phyloP scores from a whole-genome alignment of 2,888 invertebrate species.

The Zele albiditarsus region DNA sequence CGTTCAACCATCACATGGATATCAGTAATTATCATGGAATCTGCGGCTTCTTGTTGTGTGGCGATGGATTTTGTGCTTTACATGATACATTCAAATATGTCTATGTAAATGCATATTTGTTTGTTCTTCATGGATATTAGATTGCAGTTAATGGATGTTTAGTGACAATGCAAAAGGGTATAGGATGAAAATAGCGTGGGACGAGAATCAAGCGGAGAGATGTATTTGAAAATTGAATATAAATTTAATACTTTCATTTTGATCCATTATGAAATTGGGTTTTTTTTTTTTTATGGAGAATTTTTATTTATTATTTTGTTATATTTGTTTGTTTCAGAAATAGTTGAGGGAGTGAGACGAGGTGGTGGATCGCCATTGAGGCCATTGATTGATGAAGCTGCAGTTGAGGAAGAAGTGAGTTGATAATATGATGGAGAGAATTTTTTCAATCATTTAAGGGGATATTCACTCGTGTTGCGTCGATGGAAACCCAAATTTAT shows the following conservation, averaged over 20 bases:
- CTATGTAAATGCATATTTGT: background rate
- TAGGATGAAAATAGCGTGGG: too few relatives aligned
- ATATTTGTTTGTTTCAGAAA: conserved; percentile 77
- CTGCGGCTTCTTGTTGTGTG: background rate
- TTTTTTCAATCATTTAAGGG: conserved; percentile 22
- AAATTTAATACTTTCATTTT: background rate
- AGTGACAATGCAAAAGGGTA: too few relatives aligned
- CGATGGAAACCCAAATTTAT: background rate
- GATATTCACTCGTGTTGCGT: background rate
- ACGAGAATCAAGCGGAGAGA: background rate
- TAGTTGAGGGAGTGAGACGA: conserved; percentile 82
- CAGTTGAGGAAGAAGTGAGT: conserved; percentile 78
- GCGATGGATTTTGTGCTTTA: background rate
- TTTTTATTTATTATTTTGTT: conserved; percentile 6
- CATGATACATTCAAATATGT: background rate
- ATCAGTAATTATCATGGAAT: conserved; percentile 16
- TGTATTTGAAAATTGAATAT: background rate
- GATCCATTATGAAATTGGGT: background rate
- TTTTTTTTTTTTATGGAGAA: background rate
- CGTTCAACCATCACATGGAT: conserved; percentile 5
- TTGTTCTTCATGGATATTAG: background rate
- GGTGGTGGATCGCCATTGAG: conserved; percentile 81
- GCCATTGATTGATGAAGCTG: conserved; percentile 81
- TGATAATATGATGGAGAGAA: background rate
- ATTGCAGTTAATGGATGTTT: background rate